These are phyloP conservation scores for Cynopterus brachyotis DNA, from an alignment of 2,113 vertebrate species.

Conservation along the genomic window DNA sequence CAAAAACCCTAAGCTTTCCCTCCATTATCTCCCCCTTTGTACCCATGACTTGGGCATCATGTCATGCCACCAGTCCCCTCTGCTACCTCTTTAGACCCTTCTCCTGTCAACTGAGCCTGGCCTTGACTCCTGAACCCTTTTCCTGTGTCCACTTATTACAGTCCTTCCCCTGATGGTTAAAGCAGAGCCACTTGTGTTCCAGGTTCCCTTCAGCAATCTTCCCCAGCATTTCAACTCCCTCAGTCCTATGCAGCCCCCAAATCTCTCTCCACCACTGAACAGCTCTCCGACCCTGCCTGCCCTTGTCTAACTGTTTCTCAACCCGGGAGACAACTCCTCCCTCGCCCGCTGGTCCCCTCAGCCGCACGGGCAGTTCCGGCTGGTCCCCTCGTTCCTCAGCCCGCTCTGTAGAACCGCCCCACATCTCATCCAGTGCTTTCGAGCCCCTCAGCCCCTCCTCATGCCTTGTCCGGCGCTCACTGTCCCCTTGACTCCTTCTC, in stretches of 20 bases:
- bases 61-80: neutral
- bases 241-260: neutral
- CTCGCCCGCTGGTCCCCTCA: neutral
- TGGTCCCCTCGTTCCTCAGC: neutral
- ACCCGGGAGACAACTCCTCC: neutral
- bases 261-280: neutral
- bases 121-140: neutral
- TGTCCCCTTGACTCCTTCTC: neutral
- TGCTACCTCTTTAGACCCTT: neutral
- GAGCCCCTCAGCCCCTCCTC: neutral
- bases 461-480: neutral
- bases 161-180: neutral
- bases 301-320: slow-evolving; percentile 42
- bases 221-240: neutral
- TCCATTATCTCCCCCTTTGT: neutral
- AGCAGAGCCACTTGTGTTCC: neutral
- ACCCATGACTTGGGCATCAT: neutral
- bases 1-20: neutral
- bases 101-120: neutral
- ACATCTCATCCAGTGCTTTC: neutral
- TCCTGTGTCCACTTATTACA: neutral
- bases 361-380: neutral
- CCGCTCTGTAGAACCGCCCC: neutral
- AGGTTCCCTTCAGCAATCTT: neutral
- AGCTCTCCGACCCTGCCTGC: neutral